Evolutionary conservation across 2,888 invertebrate genomes (phyloP), one percentile per base, ranked within the genome.

Genomic region (Kryphioiulus occultus): DNA sequence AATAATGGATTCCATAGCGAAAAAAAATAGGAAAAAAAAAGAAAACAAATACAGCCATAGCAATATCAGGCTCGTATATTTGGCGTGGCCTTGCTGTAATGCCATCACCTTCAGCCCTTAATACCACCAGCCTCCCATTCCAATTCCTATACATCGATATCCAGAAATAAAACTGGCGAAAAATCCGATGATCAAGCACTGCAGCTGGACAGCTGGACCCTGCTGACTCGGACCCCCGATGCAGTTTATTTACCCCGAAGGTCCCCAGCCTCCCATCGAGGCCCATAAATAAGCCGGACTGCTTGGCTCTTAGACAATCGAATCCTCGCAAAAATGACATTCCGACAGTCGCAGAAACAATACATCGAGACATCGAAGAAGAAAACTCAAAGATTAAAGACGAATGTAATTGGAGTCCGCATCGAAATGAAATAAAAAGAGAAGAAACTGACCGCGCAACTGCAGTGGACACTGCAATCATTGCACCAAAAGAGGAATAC

Each of bases 211-310:
- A 78, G 78, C 26, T 78, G 78, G 30, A 30, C 78, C 15, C 30
- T 78, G 30, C 68, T 68, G 53, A 30, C 30, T 30, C 15, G 26
- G 26, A 30, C 30, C 15, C 26, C 78, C 30, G n/a, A n/a, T 7
- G 35, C 35, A 35, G 30, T 78, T 30, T 78, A 78, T 78, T 78
- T 78, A 78, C 78, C 26, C 30, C 0, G 78, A 30, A 44, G 44
- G 44, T 0, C 44, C 15, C 44, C 78, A 30, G 78, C 78, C 78
- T 12, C 78, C 78, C 78, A 78, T 15, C 30, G 1, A 78, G 78
- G 26, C 78, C 78, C 78, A 78, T 78, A 78, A 78, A 78, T 78
- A 78, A 78, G 78, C 78, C 78, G n/a, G n/a, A n/a, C 53, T 19
- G 53, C 19, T 53, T n/a, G 53, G 53, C n/a, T 78, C 17, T 30